Evolutionary conservation across 2,113 vertebrate species (phyloP).

Genomic region (Nannospalax galili): DNA sequence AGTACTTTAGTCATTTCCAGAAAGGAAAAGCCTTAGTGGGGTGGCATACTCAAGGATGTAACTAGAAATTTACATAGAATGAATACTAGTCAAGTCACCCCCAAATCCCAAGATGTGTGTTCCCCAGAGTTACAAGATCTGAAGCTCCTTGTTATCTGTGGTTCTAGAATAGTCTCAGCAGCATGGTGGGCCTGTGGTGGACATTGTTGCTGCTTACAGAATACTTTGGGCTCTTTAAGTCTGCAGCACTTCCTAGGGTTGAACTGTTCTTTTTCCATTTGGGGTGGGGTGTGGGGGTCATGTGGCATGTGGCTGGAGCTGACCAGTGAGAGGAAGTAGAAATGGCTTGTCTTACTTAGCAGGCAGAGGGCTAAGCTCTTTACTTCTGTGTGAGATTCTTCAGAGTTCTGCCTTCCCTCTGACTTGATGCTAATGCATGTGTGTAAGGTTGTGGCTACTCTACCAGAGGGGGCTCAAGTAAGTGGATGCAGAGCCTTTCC

Average conservation of each 20-base stretch:
- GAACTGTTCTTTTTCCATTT: background rate
- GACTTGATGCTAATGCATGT: background rate
- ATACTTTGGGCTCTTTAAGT: background rate
- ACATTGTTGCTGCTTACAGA: background rate
- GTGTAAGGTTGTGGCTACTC: background rate
- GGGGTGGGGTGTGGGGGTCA: fast-evolving
- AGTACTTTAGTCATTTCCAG: background rate
- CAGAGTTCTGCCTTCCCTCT: background rate
- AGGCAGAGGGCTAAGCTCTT: background rate
- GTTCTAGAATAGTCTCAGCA: background rate
- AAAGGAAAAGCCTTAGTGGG: background rate
- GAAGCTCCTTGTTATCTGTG: background rate
- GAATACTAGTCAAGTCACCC: background rate
- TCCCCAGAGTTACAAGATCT: background rate
- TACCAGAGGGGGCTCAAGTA: background rate
- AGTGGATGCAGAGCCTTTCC: background rate
- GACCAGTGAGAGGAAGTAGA: background rate
- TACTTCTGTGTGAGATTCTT: background rate
- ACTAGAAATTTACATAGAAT: background rate
- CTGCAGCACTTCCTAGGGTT: background rate
- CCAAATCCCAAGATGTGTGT: background rate
- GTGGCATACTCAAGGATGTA: background rate
- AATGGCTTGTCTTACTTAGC: background rate
- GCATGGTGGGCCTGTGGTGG: background rate
- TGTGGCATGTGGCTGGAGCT: background rate